phyloP scores from a whole-genome alignment of 2,797 vertebrate species.

The Sus cebifrons region DNA sequence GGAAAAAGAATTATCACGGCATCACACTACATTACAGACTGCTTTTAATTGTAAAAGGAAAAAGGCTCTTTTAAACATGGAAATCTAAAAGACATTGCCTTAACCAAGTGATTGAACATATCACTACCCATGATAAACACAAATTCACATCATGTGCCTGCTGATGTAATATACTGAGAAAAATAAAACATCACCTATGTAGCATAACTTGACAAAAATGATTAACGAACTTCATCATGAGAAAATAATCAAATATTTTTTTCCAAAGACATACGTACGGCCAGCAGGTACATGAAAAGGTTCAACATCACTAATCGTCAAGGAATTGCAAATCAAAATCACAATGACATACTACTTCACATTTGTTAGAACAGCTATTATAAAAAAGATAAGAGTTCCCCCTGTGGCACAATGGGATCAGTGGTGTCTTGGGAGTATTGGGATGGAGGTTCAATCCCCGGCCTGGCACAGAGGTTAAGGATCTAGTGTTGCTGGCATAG shows the following conservation, averaged over 20 bases:
- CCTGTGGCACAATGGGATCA: too few species aligned
- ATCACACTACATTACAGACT: background rate
- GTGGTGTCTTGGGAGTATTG: too few species aligned
- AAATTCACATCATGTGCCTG: background rate
- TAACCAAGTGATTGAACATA: slow-evolving; percentile 13
- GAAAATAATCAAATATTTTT: background rate
- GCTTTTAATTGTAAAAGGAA: slow-evolving; percentile 29
- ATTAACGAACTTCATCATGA: slow-evolving; percentile 18
- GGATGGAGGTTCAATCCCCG: too few species aligned
- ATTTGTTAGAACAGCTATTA: too few species aligned
- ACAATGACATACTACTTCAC: background rate
- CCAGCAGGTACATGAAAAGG: too few species aligned
- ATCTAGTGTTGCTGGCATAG: too few species aligned
- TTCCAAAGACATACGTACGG: too few species aligned
- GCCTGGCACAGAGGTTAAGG: too few species aligned
- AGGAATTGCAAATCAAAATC: background rate
- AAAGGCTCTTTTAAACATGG: background rate
- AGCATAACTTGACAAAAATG: background rate
- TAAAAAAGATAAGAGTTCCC: too few species aligned
- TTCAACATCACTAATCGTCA: too few species aligned
- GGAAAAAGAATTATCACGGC: background rate
- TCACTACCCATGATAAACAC: background rate
- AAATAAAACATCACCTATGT: background rate
- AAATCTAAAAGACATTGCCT: background rate
- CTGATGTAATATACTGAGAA: background rate